Percentiles rank a stretch among this genome's conserved stretches.
Evolutionary conservation across 1,140 invertebrate genomes (phyloP).

Genomic region (Cyclina sinensis): DNA sequence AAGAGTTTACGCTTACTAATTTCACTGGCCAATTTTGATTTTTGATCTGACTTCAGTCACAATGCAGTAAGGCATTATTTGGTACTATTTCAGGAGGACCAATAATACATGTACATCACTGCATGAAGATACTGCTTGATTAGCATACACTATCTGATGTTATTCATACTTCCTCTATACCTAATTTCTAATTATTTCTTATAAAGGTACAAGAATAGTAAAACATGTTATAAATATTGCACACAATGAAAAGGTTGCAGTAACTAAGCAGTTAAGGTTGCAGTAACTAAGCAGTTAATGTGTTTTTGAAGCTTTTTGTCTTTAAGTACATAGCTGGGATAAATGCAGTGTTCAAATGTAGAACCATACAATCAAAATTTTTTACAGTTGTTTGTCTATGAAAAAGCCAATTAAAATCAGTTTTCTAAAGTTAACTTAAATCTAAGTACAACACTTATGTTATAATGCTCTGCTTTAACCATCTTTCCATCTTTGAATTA

Average conservation of each 20-base stretch:
- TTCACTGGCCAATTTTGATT: neutral
- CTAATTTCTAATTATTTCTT: conserved; percentile 19
- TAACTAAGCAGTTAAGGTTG: neutral
- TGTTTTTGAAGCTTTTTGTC: no score
- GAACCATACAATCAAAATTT: neutral
- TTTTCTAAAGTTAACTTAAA: neutral
- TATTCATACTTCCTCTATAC: neutral
- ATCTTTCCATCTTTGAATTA: neutral
- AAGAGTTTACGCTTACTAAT: neutral
- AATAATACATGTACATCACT: neutral
- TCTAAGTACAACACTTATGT: neutral
- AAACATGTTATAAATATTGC: conserved; percentile 27
- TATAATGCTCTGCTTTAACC: no score
- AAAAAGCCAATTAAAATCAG: neutral
- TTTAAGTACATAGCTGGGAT: no score
- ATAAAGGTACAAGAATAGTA: conserved; percentile 24
- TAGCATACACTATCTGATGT: neutral
- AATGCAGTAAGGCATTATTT: neutral
- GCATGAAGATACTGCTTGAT: neutral
- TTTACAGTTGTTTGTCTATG: neutral
- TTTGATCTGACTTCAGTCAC: neutral
- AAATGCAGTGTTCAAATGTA: no score
- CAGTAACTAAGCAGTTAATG: no score
- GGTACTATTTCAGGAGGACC: neutral
- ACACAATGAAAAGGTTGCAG: conserved; percentile 16